A percentile compares a stretch with the other conserved stretches of the same genome.
Evolutionary conservation across 2,888 invertebrate species (phyloP).

Genomic region (Linnaemya vulpina): DNA sequence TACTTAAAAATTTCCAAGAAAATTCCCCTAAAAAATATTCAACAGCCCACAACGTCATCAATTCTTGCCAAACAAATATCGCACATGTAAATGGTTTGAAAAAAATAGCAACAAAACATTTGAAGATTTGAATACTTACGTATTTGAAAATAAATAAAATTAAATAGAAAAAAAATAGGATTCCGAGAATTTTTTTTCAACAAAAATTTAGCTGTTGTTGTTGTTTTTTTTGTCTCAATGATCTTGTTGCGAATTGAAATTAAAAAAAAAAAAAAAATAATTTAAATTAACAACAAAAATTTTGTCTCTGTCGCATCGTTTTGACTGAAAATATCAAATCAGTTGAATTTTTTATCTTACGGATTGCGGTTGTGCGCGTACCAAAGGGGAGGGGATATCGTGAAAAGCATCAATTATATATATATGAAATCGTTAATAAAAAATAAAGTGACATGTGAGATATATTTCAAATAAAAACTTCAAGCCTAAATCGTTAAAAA

Average conservation of each 20-base stretch:
- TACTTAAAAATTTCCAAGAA: constrained; percentile 28
- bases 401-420: neutral
- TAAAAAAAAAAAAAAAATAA: constrained; percentile 35
- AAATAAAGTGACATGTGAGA: neutral
- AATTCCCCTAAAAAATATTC: constrained; percentile 43
- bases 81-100: constrained; percentile 40
- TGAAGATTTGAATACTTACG: constrained; percentile 60
- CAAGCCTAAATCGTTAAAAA: too few relatives aligned
- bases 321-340: constrained; percentile 72
- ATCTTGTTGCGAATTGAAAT: constrained; percentile 65
- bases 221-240: constrained; percentile 58
- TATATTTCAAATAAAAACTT: neutral
- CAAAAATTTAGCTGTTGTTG: constrained; percentile 18
- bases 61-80: constrained; percentile 12
- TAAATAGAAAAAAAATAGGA: constrained; percentile 28
- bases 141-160: constrained; percentile 68
- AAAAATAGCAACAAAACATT: constrained; percentile 44
- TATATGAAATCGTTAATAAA: constrained; percentile 16
- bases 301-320: constrained; percentile 72
- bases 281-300: constrained; percentile 46
- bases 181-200: constrained; percentile 1
- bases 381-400: neutral
- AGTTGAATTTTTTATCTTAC: constrained; percentile 78
- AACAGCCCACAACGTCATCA: constrained; percentile 50
- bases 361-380: constrained; percentile 75